Base-by-base conservation (phyloP, 2,113 vertebrate species). In the Piprites chloris region DNA sequence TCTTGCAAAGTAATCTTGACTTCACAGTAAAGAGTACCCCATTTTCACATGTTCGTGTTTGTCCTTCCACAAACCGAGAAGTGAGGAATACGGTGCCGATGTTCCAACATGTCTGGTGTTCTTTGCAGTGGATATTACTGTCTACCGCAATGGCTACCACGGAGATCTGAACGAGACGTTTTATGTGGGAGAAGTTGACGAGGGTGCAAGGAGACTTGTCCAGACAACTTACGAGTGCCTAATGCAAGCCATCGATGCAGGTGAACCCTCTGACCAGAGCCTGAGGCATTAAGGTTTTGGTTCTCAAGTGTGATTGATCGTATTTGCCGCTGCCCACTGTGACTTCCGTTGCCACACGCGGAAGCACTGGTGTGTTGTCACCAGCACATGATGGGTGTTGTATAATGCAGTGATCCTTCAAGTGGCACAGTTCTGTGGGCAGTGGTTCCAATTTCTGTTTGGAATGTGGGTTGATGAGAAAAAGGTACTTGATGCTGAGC, bases 111-210 rank as follows among this genome's bases (percentile, higher is more conserved):
- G 10, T 82, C 39, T 77, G 90, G 26, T 74, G 23, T 92, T 94
- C 56, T 74, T 95, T 95, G 33, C 97, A 99, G 99, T 99, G 98
- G 99, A 99, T 95, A 99, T 99, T 96, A 99, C 99, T 5, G 98
- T 99, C 84, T 99, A 99, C 96, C 98, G 99, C 96, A 99, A 98
- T 15, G 99, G 99, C 97, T 99, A 99, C 97, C 99, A 99, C 9
- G 99, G 99, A 21, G 99, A 99, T 97, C 98, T 99, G 82, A 99
- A 99, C 2, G 99, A 99, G 97, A 99, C 99, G 0, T 99, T 99
- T 97, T 99, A 98, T 56, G 98, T 99, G 12, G 99, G 99, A 7
- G 99, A 99, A 5, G 98, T 99, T 95, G 99, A 99, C 9, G 99
- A 99, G 93, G 99, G 97, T 93, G 99, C 98, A 16, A 98, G 98